phyloP scores from a whole-genome alignment of 1,140 invertebrate genomes.

The Homarus americanus region DNA sequence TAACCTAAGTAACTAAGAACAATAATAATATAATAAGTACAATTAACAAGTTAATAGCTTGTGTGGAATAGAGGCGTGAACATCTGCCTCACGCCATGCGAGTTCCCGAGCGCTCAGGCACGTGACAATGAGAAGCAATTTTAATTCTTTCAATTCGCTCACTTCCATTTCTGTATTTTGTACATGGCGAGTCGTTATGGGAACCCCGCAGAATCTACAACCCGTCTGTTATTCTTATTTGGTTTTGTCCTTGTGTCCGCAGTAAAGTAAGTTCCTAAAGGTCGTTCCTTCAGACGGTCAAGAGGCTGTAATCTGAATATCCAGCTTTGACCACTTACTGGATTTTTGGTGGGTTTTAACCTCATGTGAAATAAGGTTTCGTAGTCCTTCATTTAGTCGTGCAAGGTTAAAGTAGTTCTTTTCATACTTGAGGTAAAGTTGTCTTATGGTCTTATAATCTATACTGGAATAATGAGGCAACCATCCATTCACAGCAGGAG shows the following conservation, averaged over 20 bases:
- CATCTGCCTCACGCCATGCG: too few relatives aligned
- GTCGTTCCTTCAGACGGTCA: too few relatives aligned
- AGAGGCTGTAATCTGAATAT: too few relatives aligned
- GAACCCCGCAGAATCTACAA: not conserved
- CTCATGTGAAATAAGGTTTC: not conserved
- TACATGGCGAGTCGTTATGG: not conserved
- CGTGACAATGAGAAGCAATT: too few relatives aligned
- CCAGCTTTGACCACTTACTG: not conserved
- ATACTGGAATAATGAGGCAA: not conserved
- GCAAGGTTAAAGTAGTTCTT: not conserved
- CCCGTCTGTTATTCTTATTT: not conserved
- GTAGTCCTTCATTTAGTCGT: not conserved
- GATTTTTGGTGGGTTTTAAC: not conserved
- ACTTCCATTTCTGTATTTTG: not conserved
- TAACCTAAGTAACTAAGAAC: too few relatives aligned
- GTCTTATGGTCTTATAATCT: not conserved
- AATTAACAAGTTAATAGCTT: too few relatives aligned
- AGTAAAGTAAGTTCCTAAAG: too few relatives aligned
- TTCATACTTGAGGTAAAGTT: too few relatives aligned
- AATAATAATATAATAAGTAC: too few relatives aligned
- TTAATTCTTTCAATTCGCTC: not conserved
- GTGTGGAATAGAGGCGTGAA: too few relatives aligned
- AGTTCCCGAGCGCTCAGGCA: too few relatives aligned
- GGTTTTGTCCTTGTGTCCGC: not conserved
- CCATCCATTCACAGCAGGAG: constrained; percentile 7